Percentiles rank a stretch among this genome's conserved stretches.
These are phyloP conservation scores for Petromus typicus DNA, from an alignment of 2,113 vertebrate genomes.

Conservation along the genomic window DNA sequence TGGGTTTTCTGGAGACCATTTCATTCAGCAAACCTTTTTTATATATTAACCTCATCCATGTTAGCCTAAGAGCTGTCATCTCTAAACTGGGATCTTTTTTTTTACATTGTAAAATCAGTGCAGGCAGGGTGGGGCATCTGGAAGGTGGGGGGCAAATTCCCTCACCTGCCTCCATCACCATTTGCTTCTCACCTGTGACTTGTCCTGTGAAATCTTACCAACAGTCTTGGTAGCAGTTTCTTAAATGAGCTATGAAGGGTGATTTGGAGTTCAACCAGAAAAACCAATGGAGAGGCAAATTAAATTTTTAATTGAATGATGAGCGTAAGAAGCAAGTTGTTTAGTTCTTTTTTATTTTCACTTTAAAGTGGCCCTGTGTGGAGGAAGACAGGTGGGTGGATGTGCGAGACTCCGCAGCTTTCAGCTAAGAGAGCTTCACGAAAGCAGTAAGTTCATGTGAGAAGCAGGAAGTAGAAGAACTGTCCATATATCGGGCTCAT, in stretches of 20 bases:
- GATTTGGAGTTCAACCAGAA: not conserved
- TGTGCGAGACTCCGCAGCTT: not conserved
- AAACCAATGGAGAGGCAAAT: conserved; percentile 14
- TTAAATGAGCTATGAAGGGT: not conserved
- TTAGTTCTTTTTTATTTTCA: not conserved
- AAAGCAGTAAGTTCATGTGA: not conserved
- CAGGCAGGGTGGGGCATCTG: not conserved
- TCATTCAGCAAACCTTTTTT: not conserved
- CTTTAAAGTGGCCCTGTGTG: not conserved
- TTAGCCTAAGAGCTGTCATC: not conserved
- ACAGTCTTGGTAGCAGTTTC: not conserved
- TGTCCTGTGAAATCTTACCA: not conserved
- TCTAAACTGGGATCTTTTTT: not conserved
- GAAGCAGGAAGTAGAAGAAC: not conserved
- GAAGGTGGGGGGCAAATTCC: not conserved
- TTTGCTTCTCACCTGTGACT: not conserved
- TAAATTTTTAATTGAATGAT: conserved; percentile 3
- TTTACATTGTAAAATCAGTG: not conserved
- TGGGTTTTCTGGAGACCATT: not conserved
- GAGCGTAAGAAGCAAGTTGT: not conserved
- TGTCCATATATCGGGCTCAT: not conserved
- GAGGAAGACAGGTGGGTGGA: not conserved
- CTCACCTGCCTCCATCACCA: no score
- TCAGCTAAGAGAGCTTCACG: not conserved
- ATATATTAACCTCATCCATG: not conserved